phyloP scores from a whole-genome alignment of 2,113 vertebrate genomes.

The Halichoeres trimaculatus region DNA sequence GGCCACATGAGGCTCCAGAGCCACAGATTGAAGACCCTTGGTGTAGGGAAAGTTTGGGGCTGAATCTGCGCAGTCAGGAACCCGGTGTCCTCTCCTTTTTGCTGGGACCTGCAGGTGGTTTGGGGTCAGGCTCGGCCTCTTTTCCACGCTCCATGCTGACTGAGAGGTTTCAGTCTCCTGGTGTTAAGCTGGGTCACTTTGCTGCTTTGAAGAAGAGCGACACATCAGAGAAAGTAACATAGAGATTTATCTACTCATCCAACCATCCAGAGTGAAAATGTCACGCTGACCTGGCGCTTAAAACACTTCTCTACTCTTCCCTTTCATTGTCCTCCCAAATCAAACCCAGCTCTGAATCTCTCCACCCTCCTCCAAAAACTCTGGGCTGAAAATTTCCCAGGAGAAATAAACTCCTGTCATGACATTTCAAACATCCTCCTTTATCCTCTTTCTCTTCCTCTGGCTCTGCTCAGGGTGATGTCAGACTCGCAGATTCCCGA shows the following conservation, averaged over 20 bases:
- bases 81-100: neutral
- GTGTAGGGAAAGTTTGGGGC: neutral
- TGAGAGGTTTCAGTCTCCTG: constrained; percentile 32
- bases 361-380: neutral
- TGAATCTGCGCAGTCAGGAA: neutral
- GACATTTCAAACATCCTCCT: constrained; percentile 53
- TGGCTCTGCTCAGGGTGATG: constrained; percentile 32
- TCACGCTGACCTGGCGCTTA: neutral
- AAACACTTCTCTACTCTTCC: neutral
- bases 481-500: constrained; percentile 48
- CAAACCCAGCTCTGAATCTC: too few species aligned
- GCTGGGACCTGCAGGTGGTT: constrained; percentile 45
- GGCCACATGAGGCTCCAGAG: too few species aligned
- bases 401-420: constrained; percentile 16
- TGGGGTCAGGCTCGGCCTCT: constrained; percentile 20
- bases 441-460: neutral
- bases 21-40: too few species aligned
- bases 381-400: neutral
- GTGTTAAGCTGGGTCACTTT: constrained; percentile 41
- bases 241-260: too few species aligned
- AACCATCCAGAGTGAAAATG: neutral
- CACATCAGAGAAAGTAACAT: too few species aligned
- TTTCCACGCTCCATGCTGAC: constrained; percentile 41
- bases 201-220: neutral
- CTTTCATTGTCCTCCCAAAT: neutral